Base-by-base conservation (phyloP, 1,140 invertebrate species). In the Dendroctonus valens region DNA sequence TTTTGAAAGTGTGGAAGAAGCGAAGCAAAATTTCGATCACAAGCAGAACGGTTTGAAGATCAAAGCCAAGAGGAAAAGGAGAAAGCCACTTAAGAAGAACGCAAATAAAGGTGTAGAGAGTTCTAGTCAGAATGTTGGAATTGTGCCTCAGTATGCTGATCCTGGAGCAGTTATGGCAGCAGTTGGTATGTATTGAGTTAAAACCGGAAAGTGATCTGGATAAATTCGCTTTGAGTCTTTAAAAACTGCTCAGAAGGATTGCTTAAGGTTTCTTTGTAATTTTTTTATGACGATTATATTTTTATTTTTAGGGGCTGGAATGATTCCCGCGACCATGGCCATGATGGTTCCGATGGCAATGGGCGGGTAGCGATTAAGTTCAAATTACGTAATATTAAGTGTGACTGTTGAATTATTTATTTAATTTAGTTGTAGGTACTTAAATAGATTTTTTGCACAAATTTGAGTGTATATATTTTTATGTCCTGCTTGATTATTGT, bases 291-390 rank as follows among this genome's bases (percentile, higher is more conserved):
- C 5, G n/a, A 11, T 9, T 55, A 38, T 40, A 55, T 59, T 46
- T 44, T 14, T 59, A 42, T 44, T 37, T 52, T 51, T 65, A 68
- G 85, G 88, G 3, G 89, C 89, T 39, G 89, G 89, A 2, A 88
- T 91, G 85, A 77, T 91, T 41, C 89, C 89, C 12, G 89, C 89
- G 0, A 89, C 89, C 0, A 87, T 91, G 85, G 89, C 89, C 2
- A 87, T 91, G 85, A 83, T 91, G 67, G 84, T 90, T 40, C 89
- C 89, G 1, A 87, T 91, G 83, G 86, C 90, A 74, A 79, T 90
- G 46, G 86, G 84, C 3, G 78, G 84, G 37, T 89, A 91, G 82
- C 88, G 85, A 52, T 85, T 85, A 65, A 87, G 85, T 70, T 87
- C 86, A 7, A 91, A 82, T 76, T 96, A 26, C 26, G 26, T 26